Percentiles rank a stretch among this genome's conserved stretches.
These are phyloP conservation scores for Diogma glabrata DNA, from an alignment of 2,888 invertebrate genomes.

Conservation along the genomic window DNA sequence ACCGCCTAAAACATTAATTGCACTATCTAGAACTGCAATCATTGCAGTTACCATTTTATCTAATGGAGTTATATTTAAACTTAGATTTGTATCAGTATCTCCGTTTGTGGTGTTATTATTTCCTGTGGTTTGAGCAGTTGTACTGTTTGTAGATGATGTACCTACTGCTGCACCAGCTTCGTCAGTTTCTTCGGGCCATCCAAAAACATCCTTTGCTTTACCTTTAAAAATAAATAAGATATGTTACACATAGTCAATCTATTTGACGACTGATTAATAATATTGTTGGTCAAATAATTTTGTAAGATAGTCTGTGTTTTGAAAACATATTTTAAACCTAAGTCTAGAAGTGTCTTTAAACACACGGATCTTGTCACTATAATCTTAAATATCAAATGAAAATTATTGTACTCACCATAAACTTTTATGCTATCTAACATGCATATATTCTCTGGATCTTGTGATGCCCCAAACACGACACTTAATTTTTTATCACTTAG, in stretches of 20 bases:
- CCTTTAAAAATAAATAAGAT: too few relatives aligned
- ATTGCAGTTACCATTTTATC: conserved; percentile 51
- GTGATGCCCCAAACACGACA: conserved; percentile 71
- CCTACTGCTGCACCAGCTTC: conserved; percentile 40
- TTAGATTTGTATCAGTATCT: conserved; percentile 27
- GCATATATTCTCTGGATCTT: conserved; percentile 77
- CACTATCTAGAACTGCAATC: conserved; percentile 63
- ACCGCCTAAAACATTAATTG: conserved; percentile 44
- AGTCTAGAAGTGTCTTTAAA: too few relatives aligned
- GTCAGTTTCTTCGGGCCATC: conserved; percentile 94
- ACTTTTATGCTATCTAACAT: conserved; percentile 92
- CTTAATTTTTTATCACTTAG: conserved; percentile 84
- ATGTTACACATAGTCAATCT: too few relatives aligned
- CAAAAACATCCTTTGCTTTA: conserved; percentile 89
- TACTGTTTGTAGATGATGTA: conserved; percentile 32
- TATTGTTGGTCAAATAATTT: too few relatives aligned
- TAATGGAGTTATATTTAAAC: conserved; percentile 31
- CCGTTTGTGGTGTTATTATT: conserved; percentile 23
- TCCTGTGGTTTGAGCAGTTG: background rate
- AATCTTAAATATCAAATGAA: too few relatives aligned
- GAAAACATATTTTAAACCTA: too few relatives aligned
- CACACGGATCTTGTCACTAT: too few relatives aligned
- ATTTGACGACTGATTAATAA: too few relatives aligned
- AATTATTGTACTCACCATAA: too few relatives aligned
- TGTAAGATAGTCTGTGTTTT: too few relatives aligned